Percentiles rank a stretch among this genome's conserved stretches.
phyloP scores from a whole-genome alignment of 2,888 invertebrate genomes.

The Luperina nickerlii region DNA sequence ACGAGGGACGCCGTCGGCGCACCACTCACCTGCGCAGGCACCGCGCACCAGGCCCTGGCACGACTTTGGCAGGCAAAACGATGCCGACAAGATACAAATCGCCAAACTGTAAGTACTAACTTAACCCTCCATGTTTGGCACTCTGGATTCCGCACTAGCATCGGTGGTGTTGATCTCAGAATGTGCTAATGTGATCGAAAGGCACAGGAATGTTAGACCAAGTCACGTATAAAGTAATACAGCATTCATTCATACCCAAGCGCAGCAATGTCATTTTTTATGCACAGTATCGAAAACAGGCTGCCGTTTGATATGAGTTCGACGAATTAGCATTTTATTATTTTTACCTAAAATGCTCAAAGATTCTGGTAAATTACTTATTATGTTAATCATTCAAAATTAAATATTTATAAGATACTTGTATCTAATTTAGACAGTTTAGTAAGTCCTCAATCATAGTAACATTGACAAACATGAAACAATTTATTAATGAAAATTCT shows the following conservation, averaged over 20 bases:
- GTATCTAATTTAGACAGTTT: conserved; percentile 46
- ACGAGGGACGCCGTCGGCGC: conserved; percentile 91
- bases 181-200: conserved; percentile 46
- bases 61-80: conserved; percentile 98
- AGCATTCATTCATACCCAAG: conserved; percentile 60
- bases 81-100: conserved; percentile 99
- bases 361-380: conserved; percentile 52
- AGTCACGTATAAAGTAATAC: conserved; percentile 59
- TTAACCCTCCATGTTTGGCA: conserved; percentile 31
- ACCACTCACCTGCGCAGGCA: conserved; percentile 90
- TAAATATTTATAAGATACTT: conserved; percentile 52
- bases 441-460: conserved; percentile 40
- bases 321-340: conserved; percentile 57
- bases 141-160: conserved; percentile 12
- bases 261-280: conserved; percentile 62
- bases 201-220: conserved; percentile 48
- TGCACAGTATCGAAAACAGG: conserved; percentile 50
- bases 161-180: conserved; percentile 36
- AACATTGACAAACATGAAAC: conserved; percentile 35
- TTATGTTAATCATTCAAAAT: conserved; percentile 54
- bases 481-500: conserved; percentile 12
- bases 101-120: conserved; percentile 97
- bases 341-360: conserved; percentile 50
- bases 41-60: conserved; percentile 97
- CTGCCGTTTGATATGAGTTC: conserved; percentile 45